These are phyloP conservation scores for Chrysolina oricalcia DNA, from an alignment of 2,888 invertebrate genomes.

Conservation along the genomic window DNA sequence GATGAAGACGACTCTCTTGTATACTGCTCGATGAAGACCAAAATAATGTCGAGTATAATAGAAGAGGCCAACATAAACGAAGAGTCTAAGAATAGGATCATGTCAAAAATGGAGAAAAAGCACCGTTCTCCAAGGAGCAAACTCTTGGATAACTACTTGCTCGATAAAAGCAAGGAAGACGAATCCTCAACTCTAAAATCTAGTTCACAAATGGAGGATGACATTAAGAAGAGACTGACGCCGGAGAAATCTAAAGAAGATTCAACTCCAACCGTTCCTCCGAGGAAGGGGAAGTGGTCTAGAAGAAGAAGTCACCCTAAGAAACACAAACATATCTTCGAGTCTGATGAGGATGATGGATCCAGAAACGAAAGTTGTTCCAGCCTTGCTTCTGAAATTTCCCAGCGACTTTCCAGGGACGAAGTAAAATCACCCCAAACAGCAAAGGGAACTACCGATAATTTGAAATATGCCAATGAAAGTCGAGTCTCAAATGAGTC, in stretches of 20 bases:
- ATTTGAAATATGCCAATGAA: background rate
- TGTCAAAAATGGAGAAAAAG: conserved; percentile 42
- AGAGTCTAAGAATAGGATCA: conserved; percentile 45
- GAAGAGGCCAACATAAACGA: conserved; percentile 52
- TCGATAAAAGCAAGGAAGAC: conserved; percentile 10
- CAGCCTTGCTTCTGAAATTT: background rate
- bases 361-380: background rate
- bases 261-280: conserved; percentile 37
- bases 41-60: conserved; percentile 65
- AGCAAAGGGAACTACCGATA: background rate
- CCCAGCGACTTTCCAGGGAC: background rate
- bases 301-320: conserved; percentile 51
- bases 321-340: conserved; percentile 38
- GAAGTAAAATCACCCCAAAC: background rate
- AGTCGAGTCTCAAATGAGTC: background rate
- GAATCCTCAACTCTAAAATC: background rate
- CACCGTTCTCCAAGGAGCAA: conserved; percentile 35
- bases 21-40: conserved; percentile 58
- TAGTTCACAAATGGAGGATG: background rate
- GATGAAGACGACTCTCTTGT: conserved; percentile 16
- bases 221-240: conserved; percentile 17
- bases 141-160: conserved; percentile 26
- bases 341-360: conserved; percentile 1
- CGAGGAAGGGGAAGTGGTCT: conserved; percentile 53
- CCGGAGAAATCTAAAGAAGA: conserved; percentile 15